Percentiles rank a stretch among this genome's conserved stretches.
Evolutionary conservation across 2,888 invertebrate genomes (phyloP).

Genomic region (Flexamia atlantica): DNA sequence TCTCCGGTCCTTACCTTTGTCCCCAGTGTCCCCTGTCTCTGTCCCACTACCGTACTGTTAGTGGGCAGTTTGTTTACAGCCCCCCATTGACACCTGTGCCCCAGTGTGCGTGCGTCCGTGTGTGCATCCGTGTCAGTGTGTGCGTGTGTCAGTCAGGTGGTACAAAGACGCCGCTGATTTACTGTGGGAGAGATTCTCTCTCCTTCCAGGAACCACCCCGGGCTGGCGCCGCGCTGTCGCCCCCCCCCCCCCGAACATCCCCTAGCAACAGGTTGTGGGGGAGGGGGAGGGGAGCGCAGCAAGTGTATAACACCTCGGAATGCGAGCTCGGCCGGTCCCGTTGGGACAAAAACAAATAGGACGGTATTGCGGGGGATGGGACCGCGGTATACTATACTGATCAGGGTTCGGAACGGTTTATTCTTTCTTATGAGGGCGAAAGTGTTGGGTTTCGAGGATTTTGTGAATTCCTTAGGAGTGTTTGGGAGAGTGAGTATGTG

Average conservation of each 20-base stretch:
- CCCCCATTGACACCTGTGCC: conserved; percentile 4
- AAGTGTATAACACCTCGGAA: conserved; percentile 39
- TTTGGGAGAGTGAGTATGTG: no score
- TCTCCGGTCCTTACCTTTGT: no score
- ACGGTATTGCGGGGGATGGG: neutral
- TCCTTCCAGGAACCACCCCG: conserved; percentile 22
- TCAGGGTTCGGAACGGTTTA: no score
- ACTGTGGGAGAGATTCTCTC: conserved; percentile 23
- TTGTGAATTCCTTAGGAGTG: neutral
- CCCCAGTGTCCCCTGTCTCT: neutral
- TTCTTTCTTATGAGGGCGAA: neutral
- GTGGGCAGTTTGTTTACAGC: conserved; percentile 10
- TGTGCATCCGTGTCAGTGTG: neutral
- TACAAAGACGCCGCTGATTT: conserved; percentile 32
- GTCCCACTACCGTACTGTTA: conserved; percentile 27
- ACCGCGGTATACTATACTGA: neutral
- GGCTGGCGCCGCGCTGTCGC: conserved; percentile 24
- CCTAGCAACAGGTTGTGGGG: conserved; percentile 27
- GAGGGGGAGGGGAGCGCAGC: neutral
- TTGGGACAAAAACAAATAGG: conserved; percentile 33
- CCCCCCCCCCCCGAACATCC: neutral
- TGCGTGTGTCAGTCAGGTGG: conserved; percentile 2
- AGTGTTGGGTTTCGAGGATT: neutral
- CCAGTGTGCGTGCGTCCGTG: neutral
- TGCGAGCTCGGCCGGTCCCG: conserved; percentile 11